Evolutionary conservation across 2,797 vertebrate species (phyloP).

Genomic region (Luscinia megarhynchos): DNA sequence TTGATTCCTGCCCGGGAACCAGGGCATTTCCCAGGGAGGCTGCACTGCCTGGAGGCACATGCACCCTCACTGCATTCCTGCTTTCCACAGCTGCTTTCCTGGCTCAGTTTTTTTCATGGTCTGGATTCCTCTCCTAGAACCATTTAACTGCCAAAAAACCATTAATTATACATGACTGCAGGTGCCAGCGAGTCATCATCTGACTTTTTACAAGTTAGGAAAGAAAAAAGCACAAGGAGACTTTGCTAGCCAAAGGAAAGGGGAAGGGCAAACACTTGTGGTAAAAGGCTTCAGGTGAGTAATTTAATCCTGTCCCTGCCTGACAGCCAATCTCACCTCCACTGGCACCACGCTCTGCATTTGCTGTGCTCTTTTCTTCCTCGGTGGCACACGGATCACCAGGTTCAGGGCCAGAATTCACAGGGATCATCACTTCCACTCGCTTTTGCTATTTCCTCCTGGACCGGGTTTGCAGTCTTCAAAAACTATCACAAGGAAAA

Average conservation of each 20-base stretch:
- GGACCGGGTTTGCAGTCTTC: conserved; percentile 80
- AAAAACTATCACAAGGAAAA: conserved; percentile 50
- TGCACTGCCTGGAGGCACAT: not conserved
- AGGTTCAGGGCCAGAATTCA: conserved; percentile 77
- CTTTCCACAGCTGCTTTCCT: not conserved
- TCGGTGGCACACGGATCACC: conserved; percentile 78
- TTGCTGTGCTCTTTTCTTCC: conserved; percentile 66
- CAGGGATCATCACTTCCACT: conserved; percentile 60
- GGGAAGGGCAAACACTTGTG: not conserved
- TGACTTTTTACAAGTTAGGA: not conserved
- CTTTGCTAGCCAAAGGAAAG: not conserved
- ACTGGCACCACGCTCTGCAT: not conserved
- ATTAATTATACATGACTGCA: not conserved
- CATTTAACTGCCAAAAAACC: not conserved
- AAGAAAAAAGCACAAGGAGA: not conserved
- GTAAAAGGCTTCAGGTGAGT: not conserved
- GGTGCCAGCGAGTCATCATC: not conserved
- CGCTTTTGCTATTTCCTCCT: conserved; percentile 81
- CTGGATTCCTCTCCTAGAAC: not conserved
- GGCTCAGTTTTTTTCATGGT: not conserved
- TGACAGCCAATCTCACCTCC: conserved; percentile 54
- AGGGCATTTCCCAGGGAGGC: not conserved
- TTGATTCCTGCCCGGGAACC: not conserved
- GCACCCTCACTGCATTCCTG: not conserved
- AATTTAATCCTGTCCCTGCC: not conserved